Evolutionary conservation across 2,888 invertebrate genomes (phyloP).

Genomic region (Fabriciana adippe): DNA sequence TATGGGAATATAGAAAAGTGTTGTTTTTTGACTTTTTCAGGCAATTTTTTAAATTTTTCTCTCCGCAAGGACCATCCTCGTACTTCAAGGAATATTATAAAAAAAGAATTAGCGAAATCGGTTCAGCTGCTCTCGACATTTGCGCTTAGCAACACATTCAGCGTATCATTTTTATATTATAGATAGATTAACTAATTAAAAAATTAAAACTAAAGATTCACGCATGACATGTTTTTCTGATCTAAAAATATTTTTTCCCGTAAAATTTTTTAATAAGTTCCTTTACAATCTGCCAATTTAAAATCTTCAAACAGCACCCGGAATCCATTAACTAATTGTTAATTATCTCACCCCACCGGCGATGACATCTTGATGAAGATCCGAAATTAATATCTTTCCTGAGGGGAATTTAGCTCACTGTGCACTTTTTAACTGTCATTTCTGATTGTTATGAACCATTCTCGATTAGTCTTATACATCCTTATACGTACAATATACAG

Average conservation of each 20-base stretch:
- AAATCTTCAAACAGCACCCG: constrained; percentile 19
- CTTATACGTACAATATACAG: background rate
- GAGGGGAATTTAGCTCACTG: constrained; percentile 20
- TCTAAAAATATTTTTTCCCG: background rate
- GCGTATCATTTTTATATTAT: no score
- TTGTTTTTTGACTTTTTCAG: no score
- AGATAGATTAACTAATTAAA: no score
- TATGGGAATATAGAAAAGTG: no score
- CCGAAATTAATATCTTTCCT: constrained; percentile 51
- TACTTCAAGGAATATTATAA: no score
- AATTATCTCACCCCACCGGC: constrained; percentile 58
- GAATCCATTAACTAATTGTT: constrained; percentile 69
- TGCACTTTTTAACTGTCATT: constrained; percentile 36
- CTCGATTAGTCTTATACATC: constrained; percentile 15
- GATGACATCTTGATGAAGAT: constrained; percentile 61
- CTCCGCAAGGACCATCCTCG: no score
- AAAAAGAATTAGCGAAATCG: no score
- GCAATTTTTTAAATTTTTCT: no score
- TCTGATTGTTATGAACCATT: constrained; percentile 21
- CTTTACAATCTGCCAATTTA: constrained; percentile 19
- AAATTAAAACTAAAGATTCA: no score
- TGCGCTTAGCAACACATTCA: no score
- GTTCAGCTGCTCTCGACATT: no score
- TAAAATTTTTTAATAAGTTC: constrained; percentile 1
- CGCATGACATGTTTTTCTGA: background rate